Base-by-base conservation (phyloP, 2,888 invertebrate species). In the Diadromus collaris region DNA sequence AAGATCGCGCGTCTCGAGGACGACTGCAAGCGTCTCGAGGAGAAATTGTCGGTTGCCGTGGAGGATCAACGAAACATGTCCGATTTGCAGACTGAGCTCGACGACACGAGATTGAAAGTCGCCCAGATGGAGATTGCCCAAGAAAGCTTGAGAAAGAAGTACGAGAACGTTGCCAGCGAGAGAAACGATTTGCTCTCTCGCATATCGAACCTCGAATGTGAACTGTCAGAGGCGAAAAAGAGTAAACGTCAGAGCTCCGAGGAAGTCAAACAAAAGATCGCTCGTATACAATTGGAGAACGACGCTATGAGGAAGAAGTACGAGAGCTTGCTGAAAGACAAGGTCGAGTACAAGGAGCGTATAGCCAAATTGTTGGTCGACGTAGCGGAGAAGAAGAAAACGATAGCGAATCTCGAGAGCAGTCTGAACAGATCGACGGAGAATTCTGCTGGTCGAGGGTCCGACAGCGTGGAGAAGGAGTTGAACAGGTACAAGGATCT, bases 281-380 rank as follows among this genome's bases (percentile, higher is more conserved):
- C 81, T 16, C 83, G 81, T 6, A 82, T 82, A 60, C 85, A 86
- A 78, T 41, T 81, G 69, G 89, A 89, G 24, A 86, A 87, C 38
- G 87, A 87, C 24, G 64, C 79, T n/a, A 73, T 89, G 64, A 84
- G 86, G 64, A 82, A 68, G n/a, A 86, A 85, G 58, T 88, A 82
- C 32, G 88, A 88, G 10, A 83, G 58, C 65, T 73, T 89, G 13
- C 68, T 84, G n/a, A 82, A 72, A 4, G 89, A 89, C 27, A 86
- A 82, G 27, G 83, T 84, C 61, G 78, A 54, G 41, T 85, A 79
- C 38, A 93, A 91, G 60, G 92, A 92, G 44, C 93, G 93, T 82
- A 89, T 93, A 29, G 92, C 93, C 0, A 92, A 91, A 75, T 91
- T 94, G 0, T 93, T 93, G 81, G 91, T 81, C 2, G 90, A 92